These are phyloP conservation scores for Thryonomys swinderianus DNA, from an alignment of 2,113 vertebrate genomes.

Conservation along the genomic window DNA sequence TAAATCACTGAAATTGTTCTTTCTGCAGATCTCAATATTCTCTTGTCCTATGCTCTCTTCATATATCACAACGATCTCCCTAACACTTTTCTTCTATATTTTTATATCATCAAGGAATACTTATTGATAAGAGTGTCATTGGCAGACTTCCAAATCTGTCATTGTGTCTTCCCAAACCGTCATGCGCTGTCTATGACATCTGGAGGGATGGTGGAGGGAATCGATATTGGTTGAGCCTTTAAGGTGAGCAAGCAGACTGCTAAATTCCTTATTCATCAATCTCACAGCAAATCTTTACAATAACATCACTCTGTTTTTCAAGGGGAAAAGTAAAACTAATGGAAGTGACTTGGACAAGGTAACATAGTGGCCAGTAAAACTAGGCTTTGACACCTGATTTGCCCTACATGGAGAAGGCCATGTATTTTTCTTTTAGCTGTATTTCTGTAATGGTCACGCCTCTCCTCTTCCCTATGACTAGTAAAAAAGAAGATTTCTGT, in stretches of 20 bases:
- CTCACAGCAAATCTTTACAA: not conserved
- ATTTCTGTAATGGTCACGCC: not conserved
- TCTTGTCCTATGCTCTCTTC: not conserved
- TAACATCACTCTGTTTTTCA: not conserved
- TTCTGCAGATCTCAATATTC: not conserved
- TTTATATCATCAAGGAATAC: not conserved
- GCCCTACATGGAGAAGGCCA: not conserved
- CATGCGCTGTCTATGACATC: not conserved
- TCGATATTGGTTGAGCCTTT: not conserved
- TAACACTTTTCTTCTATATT: not conserved
- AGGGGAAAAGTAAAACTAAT: not conserved
- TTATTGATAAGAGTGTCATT: not conserved
- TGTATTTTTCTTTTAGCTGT: not conserved
- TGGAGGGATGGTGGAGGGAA: no score
- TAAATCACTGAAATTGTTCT: not conserved
- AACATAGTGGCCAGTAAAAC: not conserved
- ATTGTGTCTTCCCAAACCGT: not conserved
- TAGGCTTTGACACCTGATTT: not conserved
- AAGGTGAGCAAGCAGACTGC: not conserved
- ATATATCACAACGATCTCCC: not conserved
- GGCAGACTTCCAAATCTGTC: not conserved
- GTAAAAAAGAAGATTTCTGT: not conserved
- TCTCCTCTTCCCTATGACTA: not conserved
- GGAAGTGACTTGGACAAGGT: not conserved
- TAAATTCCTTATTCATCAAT: not conserved